These are phyloP conservation scores for Hololepta plana DNA, from an alignment of 2,888 invertebrate genomes.

Conservation along the genomic window DNA sequence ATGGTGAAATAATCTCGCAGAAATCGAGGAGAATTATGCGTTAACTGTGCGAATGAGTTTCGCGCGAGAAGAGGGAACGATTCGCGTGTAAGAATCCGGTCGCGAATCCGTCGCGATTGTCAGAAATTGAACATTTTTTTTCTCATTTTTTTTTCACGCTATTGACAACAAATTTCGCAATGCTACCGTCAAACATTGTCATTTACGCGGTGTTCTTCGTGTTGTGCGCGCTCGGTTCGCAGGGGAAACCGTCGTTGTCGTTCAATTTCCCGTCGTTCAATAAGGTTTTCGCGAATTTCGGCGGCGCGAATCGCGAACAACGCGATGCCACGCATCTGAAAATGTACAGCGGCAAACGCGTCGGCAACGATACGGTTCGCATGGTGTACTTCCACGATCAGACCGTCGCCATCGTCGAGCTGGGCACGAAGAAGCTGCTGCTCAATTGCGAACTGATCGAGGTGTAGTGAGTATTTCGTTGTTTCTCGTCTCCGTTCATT, in stretches of 20 bases:
- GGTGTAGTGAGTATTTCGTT: constrained; percentile 53
- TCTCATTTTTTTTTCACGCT: too few species aligned
- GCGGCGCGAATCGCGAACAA: constrained; percentile 10
- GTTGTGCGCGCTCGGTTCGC: constrained; percentile 16
- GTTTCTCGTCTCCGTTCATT: too few species aligned
- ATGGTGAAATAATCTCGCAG: too few species aligned
- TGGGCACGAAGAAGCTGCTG: constrained; percentile 50
- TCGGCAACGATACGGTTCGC: constrained; percentile 44
- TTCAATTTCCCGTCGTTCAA: constrained; percentile 16
- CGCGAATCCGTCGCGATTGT: too few species aligned
- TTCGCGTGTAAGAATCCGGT: too few species aligned
- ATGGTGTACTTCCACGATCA: constrained; percentile 69
- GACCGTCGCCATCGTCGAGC: constrained; percentile 66
- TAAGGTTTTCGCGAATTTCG: constrained; percentile 1
- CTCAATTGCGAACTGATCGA: constrained; percentile 70
- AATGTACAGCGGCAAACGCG: constrained; percentile 44
- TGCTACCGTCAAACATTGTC: too few species aligned
- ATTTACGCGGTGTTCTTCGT: too few species aligned
- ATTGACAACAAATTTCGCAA: too few species aligned
- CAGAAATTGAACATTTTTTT: too few species aligned
- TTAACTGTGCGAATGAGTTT: too few species aligned
- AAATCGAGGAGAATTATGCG: too few species aligned
- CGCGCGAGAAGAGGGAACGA: too few species aligned
- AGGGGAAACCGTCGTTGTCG: constrained; percentile 20
- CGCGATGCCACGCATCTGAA: constrained; percentile 29